A percentile compares a stretch with the other conserved stretches of the same genome.
These are phyloP conservation scores for Elephas maximus DNA, from an alignment of 2,113 vertebrate species.

Conservation along the genomic window DNA sequence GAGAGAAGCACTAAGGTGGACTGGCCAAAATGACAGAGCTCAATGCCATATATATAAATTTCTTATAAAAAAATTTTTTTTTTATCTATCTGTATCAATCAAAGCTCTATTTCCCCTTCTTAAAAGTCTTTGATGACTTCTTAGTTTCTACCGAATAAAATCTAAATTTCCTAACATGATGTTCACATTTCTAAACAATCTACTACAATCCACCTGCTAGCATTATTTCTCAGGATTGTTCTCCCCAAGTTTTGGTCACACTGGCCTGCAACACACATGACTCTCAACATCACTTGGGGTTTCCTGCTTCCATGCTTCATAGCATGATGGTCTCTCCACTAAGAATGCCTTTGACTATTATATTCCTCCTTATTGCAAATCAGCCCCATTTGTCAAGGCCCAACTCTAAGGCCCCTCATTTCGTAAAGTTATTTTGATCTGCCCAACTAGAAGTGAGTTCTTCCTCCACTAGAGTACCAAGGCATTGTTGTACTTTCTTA, in stretches of 20 bases:
- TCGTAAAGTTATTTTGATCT: not conserved
- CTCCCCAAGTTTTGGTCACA: not conserved
- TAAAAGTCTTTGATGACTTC: not conserved
- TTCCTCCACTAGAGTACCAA: not conserved
- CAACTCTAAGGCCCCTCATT: not conserved
- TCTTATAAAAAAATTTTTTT: too few species aligned
- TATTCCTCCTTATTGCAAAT: not conserved
- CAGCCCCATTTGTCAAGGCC: not conserved
- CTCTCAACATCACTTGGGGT: not conserved
- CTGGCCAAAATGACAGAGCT: not conserved
- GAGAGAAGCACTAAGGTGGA: not conserved
- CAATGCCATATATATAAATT: not conserved
- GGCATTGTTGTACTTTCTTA: slow-evolving; percentile 26
- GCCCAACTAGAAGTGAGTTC: not conserved
- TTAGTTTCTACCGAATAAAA: not conserved
- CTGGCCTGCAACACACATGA: not conserved
- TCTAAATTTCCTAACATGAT: not conserved
- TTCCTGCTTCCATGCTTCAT: not conserved
- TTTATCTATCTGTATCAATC: too few species aligned
- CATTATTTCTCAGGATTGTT: not conserved
- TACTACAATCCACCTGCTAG: not conserved
- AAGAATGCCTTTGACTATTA: not conserved
- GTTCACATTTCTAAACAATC: not conserved
- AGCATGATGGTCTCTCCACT: not conserved
- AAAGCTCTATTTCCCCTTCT: not conserved